These are phyloP conservation scores for Ptiloglossa arizonensis DNA, from an alignment of 1,140 invertebrate genomes.

Conservation along the genomic window DNA sequence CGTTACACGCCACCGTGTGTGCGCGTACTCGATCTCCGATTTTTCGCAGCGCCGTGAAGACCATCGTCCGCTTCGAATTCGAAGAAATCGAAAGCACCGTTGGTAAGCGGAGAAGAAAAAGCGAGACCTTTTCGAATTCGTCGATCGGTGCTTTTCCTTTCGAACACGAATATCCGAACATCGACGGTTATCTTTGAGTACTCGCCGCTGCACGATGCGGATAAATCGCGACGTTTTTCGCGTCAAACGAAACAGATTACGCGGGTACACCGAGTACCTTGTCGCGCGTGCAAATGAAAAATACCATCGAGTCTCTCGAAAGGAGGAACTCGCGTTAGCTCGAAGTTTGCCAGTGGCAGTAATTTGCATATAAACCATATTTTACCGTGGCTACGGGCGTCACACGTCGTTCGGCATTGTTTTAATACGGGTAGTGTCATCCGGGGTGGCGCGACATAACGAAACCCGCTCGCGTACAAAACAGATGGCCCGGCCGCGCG, in stretches of 20 bases:
- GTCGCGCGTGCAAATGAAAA: conserved; percentile 31
- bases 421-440: conserved; percentile 52
- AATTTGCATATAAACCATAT: conserved; percentile 63
- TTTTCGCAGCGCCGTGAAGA: too few relatives aligned
- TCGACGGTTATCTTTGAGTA: too few relatives aligned
- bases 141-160: too few relatives aligned
- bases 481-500: conserved; percentile 17
- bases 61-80: too few relatives aligned
- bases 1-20: too few relatives aligned
- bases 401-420: conserved; percentile 55
- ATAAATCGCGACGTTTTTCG: not conserved
- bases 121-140: too few relatives aligned
- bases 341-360: conserved; percentile 25
- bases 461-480: conserved; percentile 44
- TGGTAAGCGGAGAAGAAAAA: not conserved
- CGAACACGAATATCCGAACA: too few relatives aligned
- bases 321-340: conserved; percentile 22
- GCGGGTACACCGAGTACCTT: not conserved
- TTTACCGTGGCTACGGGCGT: conserved; percentile 47
- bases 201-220: too few relatives aligned
- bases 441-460: conserved; percentile 33
- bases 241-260: not conserved
- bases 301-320: conserved; percentile 4
- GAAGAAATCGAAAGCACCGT: too few relatives aligned
- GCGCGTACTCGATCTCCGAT: too few relatives aligned